These are phyloP conservation scores for Archaeoteleia sp. DNA, from an alignment of 2,888 invertebrate species.

Conservation along the genomic window DNA sequence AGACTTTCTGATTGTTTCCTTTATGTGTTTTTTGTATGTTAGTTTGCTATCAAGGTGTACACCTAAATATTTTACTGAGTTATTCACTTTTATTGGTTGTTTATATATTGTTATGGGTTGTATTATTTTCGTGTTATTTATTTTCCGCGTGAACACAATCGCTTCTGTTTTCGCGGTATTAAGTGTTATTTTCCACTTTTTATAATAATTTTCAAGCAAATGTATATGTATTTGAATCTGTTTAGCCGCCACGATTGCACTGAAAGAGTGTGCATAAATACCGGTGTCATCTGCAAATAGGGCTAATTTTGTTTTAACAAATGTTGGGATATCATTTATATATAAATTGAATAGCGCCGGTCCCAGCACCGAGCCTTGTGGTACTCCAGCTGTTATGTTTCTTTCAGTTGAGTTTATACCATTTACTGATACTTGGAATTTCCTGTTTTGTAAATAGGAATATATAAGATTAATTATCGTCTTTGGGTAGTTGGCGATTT, in stretches of 20 bases:
- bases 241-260: conserved; percentile 46
- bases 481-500: conserved; percentile 47
- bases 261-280: conserved; percentile 52
- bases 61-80: conserved; percentile 53
- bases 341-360: too few species aligned
- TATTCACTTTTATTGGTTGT: neutral
- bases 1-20: conserved; percentile 41
- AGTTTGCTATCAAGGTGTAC: conserved; percentile 49
- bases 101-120: conserved; percentile 34
- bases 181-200: conserved; percentile 36
- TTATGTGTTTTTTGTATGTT: conserved; percentile 46
- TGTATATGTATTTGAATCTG: conserved; percentile 47
- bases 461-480: conserved; percentile 55
- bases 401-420: conserved; percentile 27
- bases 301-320: conserved; percentile 32
- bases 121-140: conserved; percentile 21
- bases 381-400: conserved; percentile 45
- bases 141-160: conserved; percentile 30
- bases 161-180: conserved; percentile 41
- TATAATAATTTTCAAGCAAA: conserved; percentile 20
- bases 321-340: conserved; percentile 40
- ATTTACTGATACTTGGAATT: conserved; percentile 51
- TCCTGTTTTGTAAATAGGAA: conserved; percentile 55
- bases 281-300: conserved; percentile 55
- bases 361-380: too few species aligned